A percentile compares a stretch with the other conserved stretches of the same genome.
Evolutionary conservation across 2,888 invertebrate species (phyloP).

Genomic region (Mallateleia sp.): DNA sequence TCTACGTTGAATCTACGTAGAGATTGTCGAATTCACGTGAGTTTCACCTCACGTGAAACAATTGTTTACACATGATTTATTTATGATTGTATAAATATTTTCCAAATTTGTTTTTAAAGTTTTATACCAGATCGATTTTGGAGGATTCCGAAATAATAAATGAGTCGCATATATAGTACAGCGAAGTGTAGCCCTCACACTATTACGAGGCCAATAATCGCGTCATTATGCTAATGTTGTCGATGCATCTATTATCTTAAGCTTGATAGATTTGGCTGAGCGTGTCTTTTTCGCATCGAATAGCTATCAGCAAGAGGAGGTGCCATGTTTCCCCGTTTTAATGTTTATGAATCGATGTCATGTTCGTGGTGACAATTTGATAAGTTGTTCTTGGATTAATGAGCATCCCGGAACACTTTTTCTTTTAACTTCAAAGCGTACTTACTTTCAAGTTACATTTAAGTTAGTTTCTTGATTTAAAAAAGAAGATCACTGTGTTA

Average conservation of each 20-base stretch:
- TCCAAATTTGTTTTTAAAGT: too few species aligned
- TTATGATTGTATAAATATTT: too few species aligned
- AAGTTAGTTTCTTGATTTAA: too few species aligned
- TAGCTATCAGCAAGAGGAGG: slow-evolving; percentile 35
- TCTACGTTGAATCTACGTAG: too few species aligned
- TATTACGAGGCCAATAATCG: slow-evolving; percentile 89
- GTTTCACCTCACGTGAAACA: too few species aligned
- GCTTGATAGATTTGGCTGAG: slow-evolving; percentile 88
- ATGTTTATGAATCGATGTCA: slow-evolving; percentile 56
- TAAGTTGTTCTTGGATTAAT: not conserved
- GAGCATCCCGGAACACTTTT: not conserved
- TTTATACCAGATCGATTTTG: slow-evolving; percentile 65
- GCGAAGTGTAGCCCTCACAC: slow-evolving; percentile 63
- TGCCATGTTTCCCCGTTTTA: slow-evolving; percentile 25
- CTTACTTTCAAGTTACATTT: too few species aligned
- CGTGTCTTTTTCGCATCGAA: slow-evolving; percentile 82
- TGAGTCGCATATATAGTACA: slow-evolving; percentile 61
- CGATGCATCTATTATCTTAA: slow-evolving; percentile 89
- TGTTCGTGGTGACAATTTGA: slow-evolving; percentile 57
- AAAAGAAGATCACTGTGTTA: too few species aligned
- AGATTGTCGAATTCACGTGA: too few species aligned
- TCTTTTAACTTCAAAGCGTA: too few species aligned
- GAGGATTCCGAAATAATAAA: slow-evolving; percentile 75
- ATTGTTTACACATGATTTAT: too few species aligned
- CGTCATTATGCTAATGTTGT: slow-evolving; percentile 88